Percentiles rank a stretch among this genome's conserved stretches.
These are phyloP conservation scores for Prosopocoilus inquinatus DNA, from an alignment of 2,888 invertebrate species.

Conservation along the genomic window DNA sequence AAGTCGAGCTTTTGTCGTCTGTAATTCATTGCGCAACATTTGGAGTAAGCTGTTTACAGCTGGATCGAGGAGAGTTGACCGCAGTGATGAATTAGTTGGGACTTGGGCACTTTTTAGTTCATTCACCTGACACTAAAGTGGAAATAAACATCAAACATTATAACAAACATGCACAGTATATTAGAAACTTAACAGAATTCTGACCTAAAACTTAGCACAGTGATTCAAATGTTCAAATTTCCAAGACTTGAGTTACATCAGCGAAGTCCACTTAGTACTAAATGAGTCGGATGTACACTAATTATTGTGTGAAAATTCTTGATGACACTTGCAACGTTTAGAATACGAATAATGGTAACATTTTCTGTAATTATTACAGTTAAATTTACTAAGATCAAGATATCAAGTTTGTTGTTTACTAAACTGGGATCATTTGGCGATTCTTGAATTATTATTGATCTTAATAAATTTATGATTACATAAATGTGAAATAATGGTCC, in stretches of 20 bases:
- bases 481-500: too few relatives aligned
- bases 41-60: slow-evolving; percentile 93
- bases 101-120: slow-evolving; percentile 89
- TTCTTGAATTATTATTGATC: too few relatives aligned
- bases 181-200: not conserved
- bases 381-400: too few relatives aligned
- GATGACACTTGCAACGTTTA: not conserved
- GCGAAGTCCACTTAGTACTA: too few relatives aligned
- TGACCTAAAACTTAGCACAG: slow-evolving; percentile 11
- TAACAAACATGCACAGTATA: not conserved
- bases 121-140: slow-evolving; percentile 81
- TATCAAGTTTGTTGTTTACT: too few relatives aligned
- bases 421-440: too few relatives aligned
- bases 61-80: slow-evolving; percentile 88
- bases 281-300: too few relatives aligned
- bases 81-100: slow-evolving; percentile 70
- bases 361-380: too few relatives aligned
- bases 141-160: not conserved
- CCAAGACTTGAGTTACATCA: not conserved
- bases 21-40: slow-evolving; percentile 85
- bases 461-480: too few relatives aligned
- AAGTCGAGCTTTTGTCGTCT: slow-evolving; percentile 82
- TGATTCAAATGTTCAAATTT: slow-evolving; percentile 26
- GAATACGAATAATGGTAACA: too few relatives aligned
- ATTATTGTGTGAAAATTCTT: too few relatives aligned